Evolutionary conservation across 2,888 invertebrate genomes (phyloP), one percentile per base, ranked within the genome.

Genomic region (Yponomeuta malinellus): DNA sequence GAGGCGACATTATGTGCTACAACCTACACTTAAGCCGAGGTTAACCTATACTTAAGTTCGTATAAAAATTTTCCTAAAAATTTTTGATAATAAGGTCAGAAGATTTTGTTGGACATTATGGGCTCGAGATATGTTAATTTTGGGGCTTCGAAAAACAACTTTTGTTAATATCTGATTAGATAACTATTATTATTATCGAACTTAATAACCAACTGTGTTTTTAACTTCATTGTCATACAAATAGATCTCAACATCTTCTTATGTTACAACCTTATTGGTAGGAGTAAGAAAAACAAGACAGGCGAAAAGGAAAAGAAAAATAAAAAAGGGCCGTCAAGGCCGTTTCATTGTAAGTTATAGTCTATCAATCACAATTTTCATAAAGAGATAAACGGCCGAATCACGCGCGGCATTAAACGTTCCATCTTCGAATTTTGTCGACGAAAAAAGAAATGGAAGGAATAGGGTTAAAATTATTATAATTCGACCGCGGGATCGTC

Each of bases 401-500:
- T 65, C 65, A 33, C 65, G 65, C 65, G 29, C 69, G 66, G 29
- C 43, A 33, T 48, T 15, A 31, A 64, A 65, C 71, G 65, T 64
- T 71, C 31, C 37, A 59, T 31, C 29, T 31, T 15, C 15, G 52
- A 31, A 10, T 48, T 67, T 33, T 65, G 43, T 52, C 15, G 59
- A 31, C 3, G 23, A 48, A 64, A 37, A 70, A 48, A 48, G 43
- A 69, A 43, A 59, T 15, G 43, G 8, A 10, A 37, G 37, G 37
- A 43, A 67, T 43, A 67, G 33, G n/a, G 33, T n/a, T 10, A 37
- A 84, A 85, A 85, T 86, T 85, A 86, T 84, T 75, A 82, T 86
- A 84, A 86, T 86, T 83, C 79, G 73, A 29, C 63, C 66, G 74
- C 73, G 75, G 76, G 80, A 80, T 79, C 78, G 79, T 75, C 77